phyloP scores from a whole-genome alignment of 2,888 invertebrate species.

The Drosophila paracracens region DNA sequence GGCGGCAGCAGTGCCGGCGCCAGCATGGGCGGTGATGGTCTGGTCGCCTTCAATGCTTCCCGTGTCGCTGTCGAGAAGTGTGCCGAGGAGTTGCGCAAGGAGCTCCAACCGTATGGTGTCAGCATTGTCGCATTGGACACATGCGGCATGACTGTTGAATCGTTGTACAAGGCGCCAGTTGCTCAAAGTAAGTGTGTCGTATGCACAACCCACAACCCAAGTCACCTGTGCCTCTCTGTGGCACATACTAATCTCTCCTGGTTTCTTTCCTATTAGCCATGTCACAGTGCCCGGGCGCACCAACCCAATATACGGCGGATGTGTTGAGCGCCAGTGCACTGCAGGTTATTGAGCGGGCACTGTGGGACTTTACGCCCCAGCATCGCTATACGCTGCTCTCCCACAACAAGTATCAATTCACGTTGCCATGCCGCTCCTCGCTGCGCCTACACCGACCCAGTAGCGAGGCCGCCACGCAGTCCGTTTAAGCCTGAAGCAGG shows the following conservation, averaged over 20 bases:
- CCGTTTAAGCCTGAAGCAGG: constrained; percentile 52
- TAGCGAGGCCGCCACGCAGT: constrained; percentile 67
- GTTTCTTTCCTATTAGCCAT: constrained; percentile 57
- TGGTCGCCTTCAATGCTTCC: constrained; percentile 87
- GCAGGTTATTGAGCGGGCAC: constrained; percentile 88
- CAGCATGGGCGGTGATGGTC: constrained; percentile 84
- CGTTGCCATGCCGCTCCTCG: constrained; percentile 85
- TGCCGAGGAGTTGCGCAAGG: constrained; percentile 89
- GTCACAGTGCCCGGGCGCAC: constrained; percentile 86
- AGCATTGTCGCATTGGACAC: constrained; percentile 92
- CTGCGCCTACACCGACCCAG: constrained; percentile 77
- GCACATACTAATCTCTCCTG: neutral
- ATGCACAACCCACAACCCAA: neutral
- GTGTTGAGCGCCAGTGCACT: constrained; percentile 88
- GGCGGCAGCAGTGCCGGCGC: constrained; percentile 84
- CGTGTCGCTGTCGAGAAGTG: constrained; percentile 93
- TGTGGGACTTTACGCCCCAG: constrained; percentile 87
- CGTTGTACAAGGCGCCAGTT: constrained; percentile 89
- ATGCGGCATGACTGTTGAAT: constrained; percentile 88
- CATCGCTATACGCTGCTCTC: constrained; percentile 85
- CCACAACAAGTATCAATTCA: constrained; percentile 84
- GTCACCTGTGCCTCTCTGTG: neutral
- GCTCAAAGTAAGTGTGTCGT: constrained; percentile 84
- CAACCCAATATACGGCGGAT: constrained; percentile 88
- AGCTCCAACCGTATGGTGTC: constrained; percentile 89